These are phyloP conservation scores for Pelosia muscerda DNA, from an alignment of 2,888 invertebrate genomes.

Conservation along the genomic window DNA sequence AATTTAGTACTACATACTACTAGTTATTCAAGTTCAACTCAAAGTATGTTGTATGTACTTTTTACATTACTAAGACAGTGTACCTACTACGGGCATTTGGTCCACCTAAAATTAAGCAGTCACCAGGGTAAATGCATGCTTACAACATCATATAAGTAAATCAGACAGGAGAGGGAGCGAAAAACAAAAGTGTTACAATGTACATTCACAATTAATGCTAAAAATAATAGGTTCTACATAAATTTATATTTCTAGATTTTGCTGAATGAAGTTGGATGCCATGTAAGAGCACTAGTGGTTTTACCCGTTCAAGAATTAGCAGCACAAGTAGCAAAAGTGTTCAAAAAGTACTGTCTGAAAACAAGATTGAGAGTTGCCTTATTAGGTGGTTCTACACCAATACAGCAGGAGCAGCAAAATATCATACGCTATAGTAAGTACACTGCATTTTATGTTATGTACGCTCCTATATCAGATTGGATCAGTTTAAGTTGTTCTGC, in stretches of 20 bases:
- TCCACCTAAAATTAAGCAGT: neutral
- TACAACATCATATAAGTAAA: neutral
- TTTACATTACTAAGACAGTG: neutral
- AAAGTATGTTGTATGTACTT: neutral
- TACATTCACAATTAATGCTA: neutral
- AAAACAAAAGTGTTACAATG: neutral
- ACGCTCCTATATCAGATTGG: neutral
- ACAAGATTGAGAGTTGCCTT: slow-evolving; percentile 91
- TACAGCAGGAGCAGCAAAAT: slow-evolving; percentile 89
- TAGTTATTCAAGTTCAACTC: too few relatives aligned
- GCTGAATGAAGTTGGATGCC: slow-evolving; percentile 87
- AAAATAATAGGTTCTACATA: neutral
- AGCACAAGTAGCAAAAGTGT: slow-evolving; percentile 94
- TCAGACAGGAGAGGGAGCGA: too few relatives aligned
- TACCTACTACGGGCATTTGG: neutral
- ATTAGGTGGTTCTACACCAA: slow-evolving; percentile 89
- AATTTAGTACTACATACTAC: neutral
- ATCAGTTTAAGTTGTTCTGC: too few relatives aligned
- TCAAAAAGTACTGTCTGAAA: slow-evolving; percentile 89
- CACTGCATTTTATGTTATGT: neutral
- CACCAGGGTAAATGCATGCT: neutral
- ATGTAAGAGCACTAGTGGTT: slow-evolving; percentile 94
- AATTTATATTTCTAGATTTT: slow-evolving; percentile 82
- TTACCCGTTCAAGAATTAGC: slow-evolving; percentile 97
- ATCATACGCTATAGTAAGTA: slow-evolving; percentile 84